These are phyloP conservation scores for Steromphala cineraria DNA, from an alignment of 2,888 invertebrate genomes.

Conservation along the genomic window DNA sequence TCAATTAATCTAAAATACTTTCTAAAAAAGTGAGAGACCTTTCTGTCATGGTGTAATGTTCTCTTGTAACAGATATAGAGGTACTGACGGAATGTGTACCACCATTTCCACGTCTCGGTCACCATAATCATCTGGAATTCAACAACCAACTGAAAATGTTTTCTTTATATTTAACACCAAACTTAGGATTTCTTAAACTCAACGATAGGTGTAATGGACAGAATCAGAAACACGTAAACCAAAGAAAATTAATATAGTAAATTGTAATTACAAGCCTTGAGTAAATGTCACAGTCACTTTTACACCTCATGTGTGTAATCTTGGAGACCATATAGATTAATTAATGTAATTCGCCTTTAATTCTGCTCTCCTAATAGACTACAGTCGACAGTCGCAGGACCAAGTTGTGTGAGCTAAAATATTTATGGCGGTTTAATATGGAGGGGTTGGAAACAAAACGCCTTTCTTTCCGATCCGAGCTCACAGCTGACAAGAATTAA, in stretches of 20 bases:
- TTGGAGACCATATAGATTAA: neutral
- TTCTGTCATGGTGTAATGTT: too few relatives aligned
- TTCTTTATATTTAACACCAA: too few relatives aligned
- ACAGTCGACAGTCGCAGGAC: neutral
- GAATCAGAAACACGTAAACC: too few relatives aligned
- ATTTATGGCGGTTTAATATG: conserved; percentile 16
- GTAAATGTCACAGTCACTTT: neutral
- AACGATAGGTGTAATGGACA: too few relatives aligned
- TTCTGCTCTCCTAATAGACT: neutral
- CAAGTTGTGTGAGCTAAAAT: conserved; percentile 13
- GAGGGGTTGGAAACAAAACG: conserved; percentile 19
- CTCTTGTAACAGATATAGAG: too few relatives aligned
- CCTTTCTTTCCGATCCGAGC: neutral
- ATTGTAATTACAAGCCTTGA: neutral
- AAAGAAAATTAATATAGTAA: neutral
- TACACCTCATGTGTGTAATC: neutral
- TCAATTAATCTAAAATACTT: too few relatives aligned
- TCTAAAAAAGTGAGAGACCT: too few relatives aligned
- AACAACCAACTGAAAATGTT: too few relatives aligned
- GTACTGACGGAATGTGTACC: too few relatives aligned
- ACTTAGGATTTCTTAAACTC: too few relatives aligned
- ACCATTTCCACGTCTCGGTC: too few relatives aligned
- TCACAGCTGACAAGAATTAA: conserved; percentile 14
- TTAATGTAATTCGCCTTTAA: conserved; percentile 8
- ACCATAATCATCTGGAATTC: too few relatives aligned